Percentiles rank a stretch among this genome's conserved stretches.
phyloP scores from a whole-genome alignment of 2,113 vertebrate species.

The Thryonomys swinderianus region DNA sequence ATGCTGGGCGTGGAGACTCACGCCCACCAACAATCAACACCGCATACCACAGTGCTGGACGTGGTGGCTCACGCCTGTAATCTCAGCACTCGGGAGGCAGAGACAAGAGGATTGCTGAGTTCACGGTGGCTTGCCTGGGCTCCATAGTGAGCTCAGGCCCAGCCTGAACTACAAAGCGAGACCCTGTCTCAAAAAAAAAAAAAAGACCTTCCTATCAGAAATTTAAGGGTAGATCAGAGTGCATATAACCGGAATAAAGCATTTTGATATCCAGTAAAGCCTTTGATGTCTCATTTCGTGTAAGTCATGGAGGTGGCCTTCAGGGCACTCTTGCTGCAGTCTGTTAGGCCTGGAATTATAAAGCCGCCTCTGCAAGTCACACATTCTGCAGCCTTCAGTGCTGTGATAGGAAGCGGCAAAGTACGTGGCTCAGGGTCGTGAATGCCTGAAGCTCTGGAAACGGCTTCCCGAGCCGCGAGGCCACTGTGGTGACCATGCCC shows the following conservation, averaged over 20 bases:
- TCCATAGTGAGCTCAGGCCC: too few species aligned
- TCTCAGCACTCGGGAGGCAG: too few species aligned
- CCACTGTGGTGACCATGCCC: background rate
- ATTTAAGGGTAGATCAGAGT: constrained; percentile 20
- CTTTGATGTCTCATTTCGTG: constrained; percentile 43
- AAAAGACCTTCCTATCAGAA: background rate
- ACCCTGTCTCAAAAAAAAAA: background rate
- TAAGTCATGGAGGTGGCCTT: constrained; percentile 39
- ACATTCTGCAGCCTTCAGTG: background rate
- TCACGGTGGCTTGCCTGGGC: too few species aligned
- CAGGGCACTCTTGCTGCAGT: background rate
- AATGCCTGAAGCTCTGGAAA: constrained; percentile 5
- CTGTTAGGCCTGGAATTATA: background rate
- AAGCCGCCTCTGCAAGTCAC: background rate
- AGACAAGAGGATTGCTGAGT: too few species aligned
- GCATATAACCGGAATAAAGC: constrained; percentile 40
- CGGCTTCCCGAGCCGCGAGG: background rate
- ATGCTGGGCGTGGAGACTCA: too few species aligned
- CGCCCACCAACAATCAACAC: too few species aligned
- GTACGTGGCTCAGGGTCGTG: background rate
- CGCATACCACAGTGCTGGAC: too few species aligned
- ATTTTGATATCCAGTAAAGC: constrained; percentile 35
- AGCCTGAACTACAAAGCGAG: too few species aligned
- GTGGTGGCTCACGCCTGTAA: too few species aligned
- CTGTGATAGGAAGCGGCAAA: constrained; percentile 17